These are phyloP conservation scores for Thysanoteuthis rhombus DNA, from an alignment of 2,888 invertebrate species.

Conservation along the genomic window DNA sequence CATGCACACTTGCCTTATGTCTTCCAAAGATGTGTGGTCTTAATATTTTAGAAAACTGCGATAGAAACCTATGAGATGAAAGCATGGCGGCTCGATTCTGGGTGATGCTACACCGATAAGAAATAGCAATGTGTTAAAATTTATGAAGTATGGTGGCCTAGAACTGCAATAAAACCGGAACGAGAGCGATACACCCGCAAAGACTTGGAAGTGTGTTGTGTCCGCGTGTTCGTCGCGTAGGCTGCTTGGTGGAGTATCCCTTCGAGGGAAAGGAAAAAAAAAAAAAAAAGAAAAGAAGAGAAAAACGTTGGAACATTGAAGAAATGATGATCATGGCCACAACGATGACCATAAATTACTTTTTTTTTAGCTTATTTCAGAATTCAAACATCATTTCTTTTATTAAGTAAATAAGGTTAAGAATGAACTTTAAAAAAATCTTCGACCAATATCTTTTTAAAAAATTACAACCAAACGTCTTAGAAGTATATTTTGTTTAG, in stretches of 20 bases:
- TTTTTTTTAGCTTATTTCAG: too few relatives aligned
- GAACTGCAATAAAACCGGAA: not conserved
- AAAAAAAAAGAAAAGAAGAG: not conserved
- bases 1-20: slow-evolving; percentile 31
- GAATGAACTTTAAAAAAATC: too few relatives aligned
- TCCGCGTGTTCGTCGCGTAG: not conserved
- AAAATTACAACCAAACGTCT: too few relatives aligned
- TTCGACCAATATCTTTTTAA: too few relatives aligned
- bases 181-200: not conserved
- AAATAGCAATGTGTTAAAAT: not conserved
- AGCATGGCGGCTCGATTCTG: slow-evolving; percentile 28
- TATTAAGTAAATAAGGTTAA: too few relatives aligned
- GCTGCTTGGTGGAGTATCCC: not conserved
- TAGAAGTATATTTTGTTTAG: too few relatives aligned
- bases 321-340: not conserved
- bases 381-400: too few relatives aligned
- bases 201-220: not conserved
- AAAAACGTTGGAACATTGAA: not conserved
- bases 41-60: slow-evolving; percentile 30
- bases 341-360: too few relatives aligned
- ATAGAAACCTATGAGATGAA: slow-evolving; percentile 29
- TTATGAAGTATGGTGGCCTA: not conserved
- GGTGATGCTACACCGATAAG: not conserved
- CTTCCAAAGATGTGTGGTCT: slow-evolving; percentile 30
- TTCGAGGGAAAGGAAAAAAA: not conserved